Percentiles rank a stretch among this genome's conserved stretches.
These are phyloP conservation scores for Ptiloglossa arizonensis DNA, from an alignment of 1,140 invertebrate genomes.

Conservation along the genomic window DNA sequence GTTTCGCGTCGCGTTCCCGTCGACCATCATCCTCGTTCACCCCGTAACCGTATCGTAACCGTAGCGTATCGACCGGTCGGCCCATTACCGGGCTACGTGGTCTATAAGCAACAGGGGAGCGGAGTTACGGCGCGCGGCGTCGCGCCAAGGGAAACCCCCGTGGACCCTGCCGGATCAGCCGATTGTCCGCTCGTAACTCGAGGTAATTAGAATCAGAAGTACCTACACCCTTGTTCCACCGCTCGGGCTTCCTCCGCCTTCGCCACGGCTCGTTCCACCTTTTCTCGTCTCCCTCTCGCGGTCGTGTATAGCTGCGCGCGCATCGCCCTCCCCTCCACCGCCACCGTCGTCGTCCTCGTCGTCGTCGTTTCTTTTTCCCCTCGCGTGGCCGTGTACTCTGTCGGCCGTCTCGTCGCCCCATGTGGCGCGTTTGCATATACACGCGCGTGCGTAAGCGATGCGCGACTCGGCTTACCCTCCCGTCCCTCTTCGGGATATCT, in stretches of 20 bases:
- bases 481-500: neutral
- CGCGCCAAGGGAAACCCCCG: constrained; percentile 51
- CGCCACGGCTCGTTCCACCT: neutral
- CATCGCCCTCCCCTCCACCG: too few species aligned
- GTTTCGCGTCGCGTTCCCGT: constrained; percentile 18
- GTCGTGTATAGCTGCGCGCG: too few species aligned
- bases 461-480: constrained; percentile 29
- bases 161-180: constrained; percentile 58
- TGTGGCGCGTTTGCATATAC: constrained; percentile 68
- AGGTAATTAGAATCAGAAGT: constrained; percentile 73
- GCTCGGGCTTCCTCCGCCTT: neutral
- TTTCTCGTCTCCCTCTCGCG: neutral
- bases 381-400: constrained; percentile 38
- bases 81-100: constrained; percentile 56
- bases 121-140: constrained; percentile 55
- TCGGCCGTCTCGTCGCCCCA: constrained; percentile 65
- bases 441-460: constrained; percentile 49
- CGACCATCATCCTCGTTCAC: constrained; percentile 37
- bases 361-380: constrained; percentile 30
- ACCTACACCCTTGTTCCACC: constrained; percentile 54
- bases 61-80: constrained; percentile 35
- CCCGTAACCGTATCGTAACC: constrained; percentile 43
- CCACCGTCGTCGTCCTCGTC: neutral
- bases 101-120: constrained; percentile 57
- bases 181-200: constrained; percentile 69